These are phyloP conservation scores for Opisthocomus hoazin DNA, from an alignment of 2,113 vertebrate species.

Conservation along the genomic window DNA sequence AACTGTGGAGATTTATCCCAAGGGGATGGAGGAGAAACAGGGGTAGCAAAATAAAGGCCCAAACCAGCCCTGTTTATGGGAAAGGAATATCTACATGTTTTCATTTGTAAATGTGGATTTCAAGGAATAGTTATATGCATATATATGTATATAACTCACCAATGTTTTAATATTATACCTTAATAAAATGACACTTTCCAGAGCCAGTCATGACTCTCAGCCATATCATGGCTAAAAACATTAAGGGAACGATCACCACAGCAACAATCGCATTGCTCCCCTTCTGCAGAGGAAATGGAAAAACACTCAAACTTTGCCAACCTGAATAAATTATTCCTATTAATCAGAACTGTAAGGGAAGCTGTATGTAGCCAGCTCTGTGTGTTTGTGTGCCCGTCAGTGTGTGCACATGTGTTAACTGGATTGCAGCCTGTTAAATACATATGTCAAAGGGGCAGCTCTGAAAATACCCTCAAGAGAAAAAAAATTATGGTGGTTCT, in stretches of 20 bases:
- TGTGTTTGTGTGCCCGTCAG: background rate
- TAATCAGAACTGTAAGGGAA: background rate
- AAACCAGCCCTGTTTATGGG: background rate
- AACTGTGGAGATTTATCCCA: background rate
- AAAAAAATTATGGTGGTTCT: background rate
- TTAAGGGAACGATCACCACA: constrained; percentile 27
- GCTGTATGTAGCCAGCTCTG: background rate
- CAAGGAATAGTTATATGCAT: background rate
- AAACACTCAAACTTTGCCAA: constrained; percentile 17
- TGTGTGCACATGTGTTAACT: background rate
- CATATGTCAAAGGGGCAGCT: background rate
- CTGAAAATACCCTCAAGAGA: background rate
- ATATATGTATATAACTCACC: background rate
- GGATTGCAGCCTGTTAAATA: background rate
- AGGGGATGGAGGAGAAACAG: background rate
- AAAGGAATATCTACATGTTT: background rate
- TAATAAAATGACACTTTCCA: background rate
- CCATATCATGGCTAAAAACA: constrained; percentile 16
- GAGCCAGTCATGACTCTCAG: constrained; percentile 15
- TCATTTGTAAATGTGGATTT: background rate
- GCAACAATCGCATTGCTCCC: background rate
- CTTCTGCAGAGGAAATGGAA: background rate
- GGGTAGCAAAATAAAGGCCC: background rate
- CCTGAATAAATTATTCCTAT: constrained; percentile 12
- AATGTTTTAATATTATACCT: background rate